Conservation (phyloP, 2,113 vertebrate species). For the Podarcis cretensis region DNA sequence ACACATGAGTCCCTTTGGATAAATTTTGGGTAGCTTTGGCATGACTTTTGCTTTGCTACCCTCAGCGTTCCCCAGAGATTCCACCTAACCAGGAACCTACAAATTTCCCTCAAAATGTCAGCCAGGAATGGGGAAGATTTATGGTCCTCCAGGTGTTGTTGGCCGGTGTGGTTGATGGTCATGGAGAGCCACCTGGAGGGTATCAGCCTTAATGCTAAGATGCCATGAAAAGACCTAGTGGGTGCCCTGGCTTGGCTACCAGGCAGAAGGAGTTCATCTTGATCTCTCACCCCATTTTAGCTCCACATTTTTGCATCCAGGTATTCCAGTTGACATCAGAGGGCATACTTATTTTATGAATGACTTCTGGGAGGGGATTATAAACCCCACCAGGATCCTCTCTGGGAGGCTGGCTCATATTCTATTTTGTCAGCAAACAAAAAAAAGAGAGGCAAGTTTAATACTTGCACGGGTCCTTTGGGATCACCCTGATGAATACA, state of each 20-base stretch:
- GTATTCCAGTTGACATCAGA: slow-evolving; percentile 46
- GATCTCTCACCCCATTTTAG: background rate
- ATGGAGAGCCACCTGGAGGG: too few species aligned
- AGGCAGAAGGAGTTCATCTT: background rate
- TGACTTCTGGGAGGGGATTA: slow-evolving; percentile 68
- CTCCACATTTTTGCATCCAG: background rate
- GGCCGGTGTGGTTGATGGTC: too few species aligned
- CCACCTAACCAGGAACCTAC: background rate
- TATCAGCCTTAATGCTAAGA: too few species aligned
- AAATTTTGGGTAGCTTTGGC: background rate
- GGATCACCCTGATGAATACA: slow-evolving; percentile 74
- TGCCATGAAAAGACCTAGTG: background rate
- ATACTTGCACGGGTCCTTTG: slow-evolving; percentile 70
- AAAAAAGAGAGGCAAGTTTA: slow-evolving; percentile 61
- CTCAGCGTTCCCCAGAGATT: background rate
- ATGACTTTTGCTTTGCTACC: background rate
- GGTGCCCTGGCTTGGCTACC: background rate
- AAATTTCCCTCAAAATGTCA: background rate
- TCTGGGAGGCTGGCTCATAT: slow-evolving; percentile 70
- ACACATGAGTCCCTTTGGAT: background rate
- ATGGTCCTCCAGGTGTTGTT: background rate
- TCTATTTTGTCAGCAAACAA: slow-evolving; percentile 78
- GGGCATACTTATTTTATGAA: slow-evolving; percentile 75
- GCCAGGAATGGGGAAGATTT: background rate
- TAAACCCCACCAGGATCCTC: slow-evolving; percentile 56